A percentile compares a stretch with the other conserved stretches of the same genome.
Evolutionary conservation across 2,797 vertebrate genomes (phyloP).

Genomic region (Mormyrops boulengeri): DNA sequence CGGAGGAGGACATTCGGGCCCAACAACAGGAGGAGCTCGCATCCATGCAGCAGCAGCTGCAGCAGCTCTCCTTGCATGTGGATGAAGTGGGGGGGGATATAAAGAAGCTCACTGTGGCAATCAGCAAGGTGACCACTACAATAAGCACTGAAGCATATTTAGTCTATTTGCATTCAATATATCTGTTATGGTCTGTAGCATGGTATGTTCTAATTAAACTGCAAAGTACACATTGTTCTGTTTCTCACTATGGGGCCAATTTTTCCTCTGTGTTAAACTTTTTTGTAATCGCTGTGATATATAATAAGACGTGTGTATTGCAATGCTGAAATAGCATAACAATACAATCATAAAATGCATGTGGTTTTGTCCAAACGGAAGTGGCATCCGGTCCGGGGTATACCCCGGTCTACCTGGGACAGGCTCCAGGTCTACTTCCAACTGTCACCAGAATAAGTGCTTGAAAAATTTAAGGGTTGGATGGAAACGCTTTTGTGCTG

Average conservation of each 20-base stretch:
- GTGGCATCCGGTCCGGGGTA: neutral
- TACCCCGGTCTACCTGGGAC: neutral
- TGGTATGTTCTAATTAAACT: neutral
- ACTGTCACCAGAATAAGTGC: neutral
- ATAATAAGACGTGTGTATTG: neutral
- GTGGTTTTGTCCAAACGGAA: neutral
- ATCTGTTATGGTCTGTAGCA: neutral
- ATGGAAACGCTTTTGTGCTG: neutral
- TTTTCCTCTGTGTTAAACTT: neutral
- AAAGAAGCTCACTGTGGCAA: constrained; percentile 61
- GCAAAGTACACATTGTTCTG: neutral
- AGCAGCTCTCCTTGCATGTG: constrained; percentile 59
- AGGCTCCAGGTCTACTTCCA: neutral
- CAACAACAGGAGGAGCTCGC: constrained; percentile 67
- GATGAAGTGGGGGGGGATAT: constrained; percentile 62
- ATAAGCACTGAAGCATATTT: neutral
- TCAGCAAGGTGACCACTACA: constrained; percentile 60
- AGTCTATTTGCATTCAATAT: neutral
- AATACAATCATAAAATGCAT: neutral
- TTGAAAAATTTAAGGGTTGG: neutral
- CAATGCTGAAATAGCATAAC: neutral
- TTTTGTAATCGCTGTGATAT: neutral
- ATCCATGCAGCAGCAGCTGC: constrained; percentile 60
- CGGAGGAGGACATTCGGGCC: constrained; percentile 59
- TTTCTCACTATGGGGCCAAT: neutral